A percentile compares a stretch with the other conserved stretches of the same genome.
These are phyloP conservation scores for Rhabdophis nuchalis DNA, from an alignment of 2,797 vertebrate species.

Conservation along the genomic window DNA sequence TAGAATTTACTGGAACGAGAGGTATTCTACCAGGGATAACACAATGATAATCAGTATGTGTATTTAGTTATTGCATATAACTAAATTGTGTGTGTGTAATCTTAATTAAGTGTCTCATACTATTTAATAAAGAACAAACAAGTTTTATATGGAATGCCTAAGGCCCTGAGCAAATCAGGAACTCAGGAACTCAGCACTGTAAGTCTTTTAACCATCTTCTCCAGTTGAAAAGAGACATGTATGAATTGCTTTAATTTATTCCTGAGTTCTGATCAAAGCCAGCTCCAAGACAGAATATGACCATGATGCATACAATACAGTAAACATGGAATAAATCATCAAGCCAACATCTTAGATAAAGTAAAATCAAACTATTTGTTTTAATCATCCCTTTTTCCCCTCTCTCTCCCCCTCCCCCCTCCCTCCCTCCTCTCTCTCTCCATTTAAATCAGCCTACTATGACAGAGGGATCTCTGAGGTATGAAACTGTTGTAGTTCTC, in stretches of 20 bases:
- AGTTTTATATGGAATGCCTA: neutral
- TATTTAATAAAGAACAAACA: neutral
- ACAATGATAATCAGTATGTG: neutral
- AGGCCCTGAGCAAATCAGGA: neutral
- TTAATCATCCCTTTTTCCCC: no score
- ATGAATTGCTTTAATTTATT: neutral
- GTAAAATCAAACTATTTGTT: neutral
- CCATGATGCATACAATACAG: neutral
- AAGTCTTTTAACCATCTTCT: neutral
- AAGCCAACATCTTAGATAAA: neutral
- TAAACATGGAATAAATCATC: neutral
- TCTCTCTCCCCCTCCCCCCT: neutral
- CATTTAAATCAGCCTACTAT: neutral
- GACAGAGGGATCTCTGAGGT: neutral
- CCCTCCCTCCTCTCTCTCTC: no score
- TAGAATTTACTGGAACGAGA: neutral
- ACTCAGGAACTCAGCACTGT: neutral
- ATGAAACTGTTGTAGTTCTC: neutral
- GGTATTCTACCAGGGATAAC: neutral
- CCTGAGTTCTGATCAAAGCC: neutral
- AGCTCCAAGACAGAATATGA: neutral
- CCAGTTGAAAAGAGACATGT: neutral
- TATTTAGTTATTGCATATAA: neutral
- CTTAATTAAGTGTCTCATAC: neutral
- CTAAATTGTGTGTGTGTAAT: no score